Base-by-base conservation (phyloP, 2,888 invertebrate genomes). In the Anthoptus insignis region DNA sequence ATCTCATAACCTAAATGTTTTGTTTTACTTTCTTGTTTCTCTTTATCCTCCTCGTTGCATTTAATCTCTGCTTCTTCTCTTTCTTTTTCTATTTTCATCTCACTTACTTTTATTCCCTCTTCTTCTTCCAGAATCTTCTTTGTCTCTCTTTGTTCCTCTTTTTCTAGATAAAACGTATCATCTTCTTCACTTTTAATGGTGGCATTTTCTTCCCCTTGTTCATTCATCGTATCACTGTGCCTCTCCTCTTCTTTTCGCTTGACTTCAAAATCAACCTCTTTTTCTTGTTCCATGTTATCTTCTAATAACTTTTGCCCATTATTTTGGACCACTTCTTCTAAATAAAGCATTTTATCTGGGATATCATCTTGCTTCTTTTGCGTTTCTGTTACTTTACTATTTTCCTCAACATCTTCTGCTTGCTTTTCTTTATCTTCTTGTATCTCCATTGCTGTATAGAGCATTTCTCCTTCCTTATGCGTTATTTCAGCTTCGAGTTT, bases 121-220 rank as follows among this genome's bases (percentile, higher is more conserved):
- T 16, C 42, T 42, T n/a, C 0, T 19, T 2, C 39, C 45, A n/a
- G 7, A 9, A 16, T 42, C 14, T 32, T n/a, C 65, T 54, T 59
- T 47, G 2, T 34, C 37, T 50, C 21, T 59, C 14, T 14, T 56
- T 34, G 45, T 16, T 34, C 16, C 34, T 45, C 27, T 22, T 56
- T 47, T 29, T 21, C n/a, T 19, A 50, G 14, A 1, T n/a, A 9
- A 21, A 45, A 13, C 14, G 11, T 45, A 65, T 68, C 65, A 57
- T 60, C 70, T 58, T 63, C 49, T 2, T 64, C 64, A 21, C 65
- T 67, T 65, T 66, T 72, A 53, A 60, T 61, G 39, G 52, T 59
- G 47, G 66, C 59, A 39, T 66, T 24, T 45, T 66, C 45, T 14
- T 19, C 21, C 34, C 64, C 45, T n/a, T n/a, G n/a, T 9, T 42